Base-by-base conservation (phyloP, 2,113 vertebrate genomes). In the Dasyprocta punctata region DNA sequence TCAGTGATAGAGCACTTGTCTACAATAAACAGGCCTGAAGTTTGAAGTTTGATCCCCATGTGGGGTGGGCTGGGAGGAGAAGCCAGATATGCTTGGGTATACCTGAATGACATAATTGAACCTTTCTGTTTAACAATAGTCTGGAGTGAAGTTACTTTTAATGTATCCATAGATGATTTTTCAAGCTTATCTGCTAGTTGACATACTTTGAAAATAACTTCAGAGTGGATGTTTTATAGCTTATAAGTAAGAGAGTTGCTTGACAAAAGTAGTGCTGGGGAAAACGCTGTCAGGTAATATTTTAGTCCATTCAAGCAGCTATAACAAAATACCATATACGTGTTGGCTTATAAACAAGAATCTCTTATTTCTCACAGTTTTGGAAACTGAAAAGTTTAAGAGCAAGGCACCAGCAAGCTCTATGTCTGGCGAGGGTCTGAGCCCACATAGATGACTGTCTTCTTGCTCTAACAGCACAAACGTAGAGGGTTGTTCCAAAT, bases 161-260 rank as follows among this genome's bases (percentile, higher is more conserved):
- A n/a, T 36, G 16, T 41, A 26, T 24, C 0, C 19, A n/a, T 19
- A 63, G 10, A 33, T 87, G 13, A 47, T 30, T 96, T 95, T 94
- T 69, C 47, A 95, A 85, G 61, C 41, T 77, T 58, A 7, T 47
- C 33, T 33, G 30, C 33, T 33, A 52, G 52, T 26, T 58, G 65
- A 38, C 5, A 47, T 22, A 86, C 56, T 84, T 96, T 69, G 63
- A 22, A 90, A 94, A 80, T 89, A 73, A 93, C 36, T 84, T 14
- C 49, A 89, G 26, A 94, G 60, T 44, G 30, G 38, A 0, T 67
- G 1, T 84, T 86, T 84, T 36, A 87, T n/a, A 82, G 36, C 9
- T 86, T 88, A 8, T 19, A 26, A 83, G 4, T n/a, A 93, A n/a
- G 47, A 90, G 30, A n/a, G 22, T 78, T 54, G 2, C 30, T 89